phyloP scores from a whole-genome alignment of 2,888 invertebrate genomes.

The Sphinx pinastri region DNA sequence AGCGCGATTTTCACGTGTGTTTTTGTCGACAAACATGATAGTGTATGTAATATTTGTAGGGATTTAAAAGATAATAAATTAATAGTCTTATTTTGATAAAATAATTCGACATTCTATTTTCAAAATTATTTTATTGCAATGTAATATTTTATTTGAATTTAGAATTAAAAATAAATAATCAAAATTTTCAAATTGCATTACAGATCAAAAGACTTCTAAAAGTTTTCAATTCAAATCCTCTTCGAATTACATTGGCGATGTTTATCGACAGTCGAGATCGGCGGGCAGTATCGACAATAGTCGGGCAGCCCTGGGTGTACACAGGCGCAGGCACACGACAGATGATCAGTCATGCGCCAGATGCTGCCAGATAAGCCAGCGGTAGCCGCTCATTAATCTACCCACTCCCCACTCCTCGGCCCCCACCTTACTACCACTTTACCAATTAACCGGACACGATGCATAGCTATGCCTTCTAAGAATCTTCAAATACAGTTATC shows the following conservation, averaged over 20 bases:
- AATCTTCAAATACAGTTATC: slow-evolving; percentile 29
- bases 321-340: slow-evolving; percentile 81
- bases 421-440: slow-evolving; percentile 60
- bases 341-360: slow-evolving; percentile 84
- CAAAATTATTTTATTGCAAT: not conserved
- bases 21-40: slow-evolving; percentile 26
- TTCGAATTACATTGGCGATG: not conserved
- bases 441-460: slow-evolving; percentile 79
- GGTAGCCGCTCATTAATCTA: slow-evolving; percentile 84
- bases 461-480: slow-evolving; percentile 40
- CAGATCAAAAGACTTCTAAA: too few relatives aligned
- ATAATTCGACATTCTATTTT: not conserved
- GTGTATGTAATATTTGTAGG: not conserved
- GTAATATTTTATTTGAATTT: too few relatives aligned
- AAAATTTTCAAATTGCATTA: too few relatives aligned
- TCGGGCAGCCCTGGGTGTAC: slow-evolving; percentile 57
- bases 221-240: too few relatives aligned
- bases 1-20: slow-evolving; percentile 25
- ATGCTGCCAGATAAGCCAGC: slow-evolving; percentile 79
- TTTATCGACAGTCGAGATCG: slow-evolving; percentile 33
- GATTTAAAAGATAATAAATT: not conserved
- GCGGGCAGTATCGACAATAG: slow-evolving; percentile 39
- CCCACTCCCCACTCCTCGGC: slow-evolving; percentile 60
- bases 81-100: not conserved
- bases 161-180: too few relatives aligned